Percentiles rank a stretch among this genome's conserved stretches.
Conservation (phyloP, 2,113 vertebrate species). For the mouse (Mus musculus) region GRCm39 chr9:95063001-95063500, state of each 20-base stretch:
- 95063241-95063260: slow-evolving; percentile 65
- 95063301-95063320: slow-evolving; percentile 12
- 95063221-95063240: slow-evolving; percentile 23
- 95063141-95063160: slow-evolving; percentile 48
- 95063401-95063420: neutral
- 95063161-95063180: neutral
- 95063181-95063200: slow-evolving; percentile 53
- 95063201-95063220: slow-evolving; percentile 57
- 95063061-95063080: slow-evolving; percentile 37
- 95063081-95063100: slow-evolving; percentile 30
- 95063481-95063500: neutral
- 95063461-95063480: neutral
- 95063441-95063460: neutral
- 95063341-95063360: neutral
- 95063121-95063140: slow-evolving; percentile 73
- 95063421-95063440: neutral
- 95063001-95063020: slow-evolving; percentile 55
- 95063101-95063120: slow-evolving; percentile 69
- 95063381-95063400: neutral
- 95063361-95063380: neutral
- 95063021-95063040: slow-evolving; percentile 66
- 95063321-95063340: slow-evolving; percentile 12
- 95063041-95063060: slow-evolving; percentile 56
- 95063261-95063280: slow-evolving; percentile 53
- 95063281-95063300: slow-evolving; percentile 42